A percentile compares a stretch with the other conserved stretches of the same genome.
Conservation (phyloP, 2,113 vertebrate genomes). For the Poecile atricapillus region DNA sequence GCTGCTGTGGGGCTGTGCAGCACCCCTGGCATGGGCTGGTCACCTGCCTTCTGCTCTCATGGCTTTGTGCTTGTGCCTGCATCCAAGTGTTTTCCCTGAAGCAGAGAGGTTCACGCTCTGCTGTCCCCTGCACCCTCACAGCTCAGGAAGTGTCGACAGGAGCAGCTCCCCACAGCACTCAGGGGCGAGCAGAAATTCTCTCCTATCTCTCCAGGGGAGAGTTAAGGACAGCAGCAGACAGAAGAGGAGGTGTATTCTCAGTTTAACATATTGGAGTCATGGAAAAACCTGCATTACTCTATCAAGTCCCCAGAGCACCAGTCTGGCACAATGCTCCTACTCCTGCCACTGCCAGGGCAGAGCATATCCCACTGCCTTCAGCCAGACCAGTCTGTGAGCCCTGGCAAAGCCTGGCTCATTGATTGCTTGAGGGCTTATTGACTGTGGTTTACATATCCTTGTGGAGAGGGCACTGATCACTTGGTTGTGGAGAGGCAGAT, state of each 20-base stretch:
- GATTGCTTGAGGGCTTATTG: neutral
- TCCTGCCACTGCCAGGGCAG: neutral
- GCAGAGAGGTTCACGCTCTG: neutral
- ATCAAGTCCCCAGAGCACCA: neutral
- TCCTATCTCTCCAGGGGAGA: neutral
- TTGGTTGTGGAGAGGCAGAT: neutral
- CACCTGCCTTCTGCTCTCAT: neutral
- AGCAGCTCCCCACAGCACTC: rapidly evolving
- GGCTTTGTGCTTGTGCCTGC: neutral
- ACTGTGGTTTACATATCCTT: neutral
- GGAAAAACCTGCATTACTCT: neutral
- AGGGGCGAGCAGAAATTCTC: neutral
- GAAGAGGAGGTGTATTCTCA: neutral
- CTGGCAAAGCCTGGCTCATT: neutral
- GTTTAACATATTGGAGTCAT: neutral
- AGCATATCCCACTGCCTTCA: neutral
- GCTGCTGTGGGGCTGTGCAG: neutral
- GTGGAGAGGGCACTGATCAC: neutral
- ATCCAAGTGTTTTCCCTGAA: neutral
- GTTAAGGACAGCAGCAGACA: neutral
- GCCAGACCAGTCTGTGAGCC: neutral
- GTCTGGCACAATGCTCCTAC: neutral
- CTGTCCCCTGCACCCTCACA: neutral
- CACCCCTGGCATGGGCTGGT: rapidly evolving
- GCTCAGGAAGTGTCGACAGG: neutral